Conservation (phyloP, 2,888 invertebrate species). For the Drosophila mimica region DNA sequence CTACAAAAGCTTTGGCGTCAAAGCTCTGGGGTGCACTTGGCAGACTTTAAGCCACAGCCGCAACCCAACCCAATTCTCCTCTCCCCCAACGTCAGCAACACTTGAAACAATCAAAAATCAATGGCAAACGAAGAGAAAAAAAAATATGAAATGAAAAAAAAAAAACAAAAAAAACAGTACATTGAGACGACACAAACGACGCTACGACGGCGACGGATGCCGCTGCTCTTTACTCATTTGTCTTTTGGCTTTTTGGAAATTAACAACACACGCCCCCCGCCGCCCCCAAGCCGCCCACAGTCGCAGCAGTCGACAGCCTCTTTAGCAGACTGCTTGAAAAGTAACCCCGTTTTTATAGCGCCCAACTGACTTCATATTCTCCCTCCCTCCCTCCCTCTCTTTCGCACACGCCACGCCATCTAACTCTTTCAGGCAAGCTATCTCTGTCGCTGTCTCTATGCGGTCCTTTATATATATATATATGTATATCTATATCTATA, state of each 20-base stretch:
- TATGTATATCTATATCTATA: conserved; percentile 33
- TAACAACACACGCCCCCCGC: conserved; percentile 65
- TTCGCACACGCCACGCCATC: neutral
- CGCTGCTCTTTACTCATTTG: conserved; percentile 77
- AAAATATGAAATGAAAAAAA: conserved; percentile 3
- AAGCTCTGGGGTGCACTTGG: conserved; percentile 79
- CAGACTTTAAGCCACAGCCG: conserved; percentile 52
- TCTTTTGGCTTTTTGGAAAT: conserved; percentile 79
- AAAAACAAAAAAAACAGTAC: conserved; percentile 24
- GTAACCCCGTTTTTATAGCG: conserved; percentile 75
- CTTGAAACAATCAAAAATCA: conserved; percentile 80
- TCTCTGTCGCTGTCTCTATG: conserved; percentile 36
- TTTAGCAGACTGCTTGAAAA: conserved; percentile 59
- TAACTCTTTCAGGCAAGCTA: conserved; percentile 2
- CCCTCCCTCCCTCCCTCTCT: conserved; percentile 5
- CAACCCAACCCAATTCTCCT: conserved; percentile 20
- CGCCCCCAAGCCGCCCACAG: neutral
- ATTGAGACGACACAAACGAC: conserved; percentile 63
- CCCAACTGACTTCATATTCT: conserved; percentile 38
- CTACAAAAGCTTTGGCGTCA: conserved; percentile 73
- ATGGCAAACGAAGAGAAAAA: conserved; percentile 56
- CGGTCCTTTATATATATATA: conserved; percentile 20
- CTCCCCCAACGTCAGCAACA: conserved; percentile 43
- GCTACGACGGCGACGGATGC: conserved; percentile 25
- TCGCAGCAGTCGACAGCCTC: conserved; percentile 26